A percentile compares a stretch with the other conserved stretches of the same genome.
phyloP scores from a whole-genome alignment of 2,113 vertebrate genomes.

The Promerops cafer region DNA sequence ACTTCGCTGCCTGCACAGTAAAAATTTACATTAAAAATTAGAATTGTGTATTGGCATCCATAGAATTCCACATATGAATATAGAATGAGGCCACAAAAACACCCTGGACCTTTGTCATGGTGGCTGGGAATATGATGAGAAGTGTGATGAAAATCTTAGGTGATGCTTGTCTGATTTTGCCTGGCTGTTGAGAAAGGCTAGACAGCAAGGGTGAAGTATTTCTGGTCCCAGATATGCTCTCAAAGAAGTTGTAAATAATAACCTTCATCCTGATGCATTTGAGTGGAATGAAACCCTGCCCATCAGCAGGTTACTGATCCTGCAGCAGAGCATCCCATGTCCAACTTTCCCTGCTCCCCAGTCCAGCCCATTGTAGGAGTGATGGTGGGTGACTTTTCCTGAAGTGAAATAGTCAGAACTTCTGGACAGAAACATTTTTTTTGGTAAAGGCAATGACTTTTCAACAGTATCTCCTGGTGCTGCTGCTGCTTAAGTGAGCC shows the following conservation, averaged over 20 bases:
- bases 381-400: neutral
- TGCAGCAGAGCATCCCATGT: neutral
- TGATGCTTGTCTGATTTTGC: neutral
- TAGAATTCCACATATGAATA: neutral
- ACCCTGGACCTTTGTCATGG: accelerated
- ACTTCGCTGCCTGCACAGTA: neutral
- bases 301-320: neutral
- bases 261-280: neutral
- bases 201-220: neutral
- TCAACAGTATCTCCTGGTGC: neutral
- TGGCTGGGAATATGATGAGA: neutral
- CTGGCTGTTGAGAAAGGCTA: neutral
- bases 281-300: neutral
- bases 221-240: neutral
- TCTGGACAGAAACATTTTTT: neutral
- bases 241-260: neutral
- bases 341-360: neutral
- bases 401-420: neutral
- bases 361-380: neutral
- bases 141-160: neutral
- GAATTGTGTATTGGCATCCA: neutral
- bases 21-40: neutral
- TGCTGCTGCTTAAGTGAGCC: neutral
- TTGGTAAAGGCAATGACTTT: neutral
- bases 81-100: neutral